Evolutionary conservation across 2,113 vertebrate species (phyloP), one percentile per base, ranked within the genome.

Genomic region (Urocynchramus pylzowi): DNA sequence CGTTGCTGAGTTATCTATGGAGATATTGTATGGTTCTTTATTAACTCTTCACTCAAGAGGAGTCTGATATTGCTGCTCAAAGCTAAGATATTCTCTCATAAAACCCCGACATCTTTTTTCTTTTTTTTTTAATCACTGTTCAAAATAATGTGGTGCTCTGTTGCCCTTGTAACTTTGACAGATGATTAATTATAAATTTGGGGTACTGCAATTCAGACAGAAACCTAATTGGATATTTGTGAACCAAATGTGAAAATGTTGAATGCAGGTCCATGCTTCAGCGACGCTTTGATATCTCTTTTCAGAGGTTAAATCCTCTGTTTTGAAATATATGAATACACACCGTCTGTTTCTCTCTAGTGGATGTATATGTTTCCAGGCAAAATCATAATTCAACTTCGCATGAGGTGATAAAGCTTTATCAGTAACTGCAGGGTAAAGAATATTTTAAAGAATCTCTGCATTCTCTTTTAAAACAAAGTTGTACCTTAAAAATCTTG

Each of bases 151-250:
- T 3, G 15, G 61, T 79, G 54, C 54, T 94, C 83, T 81, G 30
- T 84, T 91, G 77, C 78, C 89, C 91, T 97, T 94, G 82, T 93
- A 92, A 90, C 67, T 95, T 93, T 96, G 96, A 90, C 92, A 96
- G 91, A 87, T 95, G 89, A 95, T 96, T 97, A 97, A 95, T 96
- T 97, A 96, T 89, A 95, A 95, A 95, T 95, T 96, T 97, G 88
- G 91, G 94, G 64, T 96, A n/a, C 71, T 79, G 35, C 82, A 88
- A 44, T 87, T 96, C 93, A 92, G 94, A 73, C 44, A 87, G 88
- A 93, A 96, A 96, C 53, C 70, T 97, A 97, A 97, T 95, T 97
- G 96, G 93, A 33, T 95, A 96, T 97, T 97, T 97, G 95, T 95
- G 91, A 97, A 93, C 91, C 90, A 95, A 97, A 96, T 96, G 90